These are phyloP conservation scores for Bugulina stolonifera DNA, from an alignment of 2,888 invertebrate species.

Conservation along the genomic window DNA sequence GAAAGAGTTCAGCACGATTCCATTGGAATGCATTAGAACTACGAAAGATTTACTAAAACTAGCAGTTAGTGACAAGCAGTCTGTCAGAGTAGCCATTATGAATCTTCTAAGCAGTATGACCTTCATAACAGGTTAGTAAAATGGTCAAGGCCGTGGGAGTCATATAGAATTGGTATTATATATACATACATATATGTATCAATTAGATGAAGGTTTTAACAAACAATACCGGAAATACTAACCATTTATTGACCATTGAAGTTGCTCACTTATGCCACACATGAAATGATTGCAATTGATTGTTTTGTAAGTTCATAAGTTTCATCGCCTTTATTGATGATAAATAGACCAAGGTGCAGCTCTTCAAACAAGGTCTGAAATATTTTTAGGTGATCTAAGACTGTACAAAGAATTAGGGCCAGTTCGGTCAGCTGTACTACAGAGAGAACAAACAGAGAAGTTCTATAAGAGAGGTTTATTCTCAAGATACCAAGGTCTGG, in stretches of 20 bases:
- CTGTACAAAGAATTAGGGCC: slow-evolving; percentile 15
- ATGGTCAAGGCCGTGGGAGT: too few relatives aligned
- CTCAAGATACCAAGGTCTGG: slow-evolving; percentile 11
- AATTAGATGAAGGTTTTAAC: too few relatives aligned
- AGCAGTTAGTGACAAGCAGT: slow-evolving; percentile 7
- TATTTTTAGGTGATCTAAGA: slow-evolving; percentile 15
- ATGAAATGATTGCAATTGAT: too few relatives aligned
- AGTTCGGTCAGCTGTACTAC: not conserved
- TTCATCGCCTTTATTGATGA: too few relatives aligned
- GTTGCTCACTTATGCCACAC: too few relatives aligned
- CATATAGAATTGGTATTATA: too few relatives aligned
- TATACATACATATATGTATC: too few relatives aligned
- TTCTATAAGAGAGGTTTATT: not conserved
- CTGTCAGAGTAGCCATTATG: not conserved
- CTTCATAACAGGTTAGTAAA: slow-evolving; percentile 14
- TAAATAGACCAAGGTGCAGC: too few relatives aligned
- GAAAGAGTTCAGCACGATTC: slow-evolving; percentile 20
- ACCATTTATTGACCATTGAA: too few relatives aligned
- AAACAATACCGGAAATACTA: too few relatives aligned
- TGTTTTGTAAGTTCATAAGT: too few relatives aligned
- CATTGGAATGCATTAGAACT: slow-evolving; percentile 1
- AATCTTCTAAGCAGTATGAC: slow-evolving; percentile 12
- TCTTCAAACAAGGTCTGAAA: too few relatives aligned
- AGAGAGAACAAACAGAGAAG: slow-evolving; percentile 22
- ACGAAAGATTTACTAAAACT: not conserved